Base-by-base conservation (phyloP, 1,140 invertebrate genomes). In the Teleogryllus occipitalis region DNA sequence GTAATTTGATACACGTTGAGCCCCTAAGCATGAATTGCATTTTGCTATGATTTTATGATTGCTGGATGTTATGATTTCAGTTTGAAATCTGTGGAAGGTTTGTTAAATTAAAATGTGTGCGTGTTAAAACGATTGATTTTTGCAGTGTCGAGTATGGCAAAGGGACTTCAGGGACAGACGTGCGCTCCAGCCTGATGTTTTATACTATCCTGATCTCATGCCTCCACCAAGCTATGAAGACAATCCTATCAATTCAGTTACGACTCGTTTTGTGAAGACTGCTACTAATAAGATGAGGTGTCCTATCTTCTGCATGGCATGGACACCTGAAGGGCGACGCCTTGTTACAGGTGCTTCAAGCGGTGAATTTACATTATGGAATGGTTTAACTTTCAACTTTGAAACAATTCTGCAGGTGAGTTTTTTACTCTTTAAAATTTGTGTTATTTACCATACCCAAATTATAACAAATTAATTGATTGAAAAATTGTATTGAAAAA, bases 241-340 rank as follows among this genome's bases (percentile, higher is more conserved):
- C 85, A 98, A 98, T 88, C 96, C 98, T 8, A 97, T 97, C 80
- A 99, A 99, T 89, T 95, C 96, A 83, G 96, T 99, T 7, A 98
- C 97, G 7, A 98, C 97, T 21, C 88, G 93, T 83, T 99, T 99
- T 88, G 97, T 99, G 3, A 96, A 99, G 87, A 97, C 97, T 47
- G 98, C 98, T 12, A 99, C 98, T 75, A 99, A 99, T 88, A 99
- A 99, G 91, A 98, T 99, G 92, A 91, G 97, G 83, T 99, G 98
- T 89, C 98, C 98, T 0, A 98, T 99, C 82, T 99, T 99, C 88
- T 97, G 96, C 84, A 93, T 99, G 85, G 96, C 96, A 8, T 99
- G 98, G 98, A 99, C 98, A 8, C 98, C 98, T 6, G 98, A 99
- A 88, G 98, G 98, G 27, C 91, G 98, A 80, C 90, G 98, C 81